Percentiles rank a stretch among this genome's conserved stretches.
Conservation (phyloP, 1,140 invertebrate genomes). For the Batillaria attramentaria region DNA sequence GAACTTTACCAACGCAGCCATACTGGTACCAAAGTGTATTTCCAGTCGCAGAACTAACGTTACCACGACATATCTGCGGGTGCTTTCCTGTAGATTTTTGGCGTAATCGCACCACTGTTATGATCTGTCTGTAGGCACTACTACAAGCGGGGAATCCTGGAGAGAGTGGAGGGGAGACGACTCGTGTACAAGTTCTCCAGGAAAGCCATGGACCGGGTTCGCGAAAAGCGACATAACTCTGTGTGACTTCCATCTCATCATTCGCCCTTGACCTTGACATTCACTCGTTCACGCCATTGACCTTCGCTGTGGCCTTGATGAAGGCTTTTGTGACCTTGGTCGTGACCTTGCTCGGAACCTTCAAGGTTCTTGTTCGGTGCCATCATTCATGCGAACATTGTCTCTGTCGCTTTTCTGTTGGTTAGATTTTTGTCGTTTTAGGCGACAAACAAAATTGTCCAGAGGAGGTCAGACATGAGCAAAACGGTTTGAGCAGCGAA, state of each 20-base stretch:
- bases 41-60: too few relatives aligned
- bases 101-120: slow-evolving; percentile 23
- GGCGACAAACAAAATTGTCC: too few relatives aligned
- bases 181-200: slow-evolving; percentile 86
- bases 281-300: too few relatives aligned
- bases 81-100: slow-evolving; percentile 11
- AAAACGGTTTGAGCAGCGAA: too few relatives aligned
- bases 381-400: too few relatives aligned
- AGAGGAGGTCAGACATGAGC: too few relatives aligned
- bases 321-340: background rate
- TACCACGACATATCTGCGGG: too few relatives aligned
- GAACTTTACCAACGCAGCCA: too few relatives aligned
- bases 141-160: slow-evolving; percentile 86
- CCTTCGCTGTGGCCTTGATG: slow-evolving; percentile 1
- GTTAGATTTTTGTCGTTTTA: too few relatives aligned
- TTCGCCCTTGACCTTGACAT: slow-evolving; percentile 1
- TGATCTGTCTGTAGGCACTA: slow-evolving; percentile 80
- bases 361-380: too few relatives aligned
- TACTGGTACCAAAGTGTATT: too few relatives aligned
- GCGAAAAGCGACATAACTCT: slow-evolving; percentile 45
- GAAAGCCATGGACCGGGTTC: slow-evolving; percentile 54
- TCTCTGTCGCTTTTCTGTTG: too few relatives aligned
- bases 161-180: slow-evolving; percentile 84
- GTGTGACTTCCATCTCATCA: slow-evolving; percentile 23
- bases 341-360: slow-evolving; percentile 3